Conservation (phyloP, 2,797 vertebrate species). For the Acropternis orthonyx region DNA sequence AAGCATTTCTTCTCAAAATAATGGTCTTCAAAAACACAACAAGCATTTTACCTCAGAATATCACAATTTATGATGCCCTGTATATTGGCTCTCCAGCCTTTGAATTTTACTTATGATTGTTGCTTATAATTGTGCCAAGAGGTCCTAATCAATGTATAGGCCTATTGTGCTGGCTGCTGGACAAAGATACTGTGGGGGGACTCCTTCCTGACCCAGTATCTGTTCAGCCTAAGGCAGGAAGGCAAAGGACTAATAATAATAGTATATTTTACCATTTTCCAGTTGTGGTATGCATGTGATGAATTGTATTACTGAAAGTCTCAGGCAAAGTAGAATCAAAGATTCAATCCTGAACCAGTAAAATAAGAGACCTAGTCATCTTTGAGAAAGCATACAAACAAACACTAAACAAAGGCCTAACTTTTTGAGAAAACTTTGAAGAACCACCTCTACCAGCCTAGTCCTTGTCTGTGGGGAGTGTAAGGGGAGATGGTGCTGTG, state of each 20-base stretch:
- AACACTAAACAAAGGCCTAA: background rate
- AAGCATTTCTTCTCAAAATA: background rate
- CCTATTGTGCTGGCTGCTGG: background rate
- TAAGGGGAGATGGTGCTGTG: background rate
- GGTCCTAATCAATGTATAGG: background rate
- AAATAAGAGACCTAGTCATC: background rate
- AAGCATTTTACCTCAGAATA: background rate
- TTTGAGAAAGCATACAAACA: background rate
- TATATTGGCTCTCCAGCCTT: background rate
- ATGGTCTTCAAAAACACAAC: background rate
- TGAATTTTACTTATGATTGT: background rate
- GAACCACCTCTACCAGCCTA: background rate
- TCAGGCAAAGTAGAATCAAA: background rate
- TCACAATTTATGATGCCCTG: background rate
- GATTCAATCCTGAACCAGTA: background rate
- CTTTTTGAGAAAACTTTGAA: background rate
- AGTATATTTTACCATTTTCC: background rate
- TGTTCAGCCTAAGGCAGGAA: background rate
- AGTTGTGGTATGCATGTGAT: background rate
- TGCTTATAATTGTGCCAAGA: background rate
- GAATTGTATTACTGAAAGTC: background rate
- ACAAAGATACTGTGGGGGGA: rapidly evolving
- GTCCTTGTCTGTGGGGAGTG: background rate
- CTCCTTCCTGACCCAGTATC: background rate
- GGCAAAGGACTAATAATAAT: background rate